phyloP scores from a whole-genome alignment of 2,888 invertebrate genomes.

The Caenorhabditis panamensis region DNA sequence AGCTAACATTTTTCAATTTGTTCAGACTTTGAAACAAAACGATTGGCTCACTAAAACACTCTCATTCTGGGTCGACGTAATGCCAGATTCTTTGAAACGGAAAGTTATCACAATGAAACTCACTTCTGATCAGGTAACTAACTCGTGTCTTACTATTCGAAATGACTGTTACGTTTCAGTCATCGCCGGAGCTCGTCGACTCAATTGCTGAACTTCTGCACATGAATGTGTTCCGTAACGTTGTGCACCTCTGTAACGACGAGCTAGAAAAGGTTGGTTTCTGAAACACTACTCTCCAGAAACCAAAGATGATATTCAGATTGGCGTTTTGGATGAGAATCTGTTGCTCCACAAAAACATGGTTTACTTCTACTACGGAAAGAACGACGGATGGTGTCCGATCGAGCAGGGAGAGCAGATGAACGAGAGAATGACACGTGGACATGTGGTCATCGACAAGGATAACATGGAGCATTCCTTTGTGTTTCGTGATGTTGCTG shows the following conservation, averaged over 20 bases:
- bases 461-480: constrained; percentile 74
- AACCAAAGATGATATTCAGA: constrained; percentile 20
- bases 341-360: constrained; percentile 64
- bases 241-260: constrained; percentile 71
- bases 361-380: constrained; percentile 71
- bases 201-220: constrained; percentile 68
- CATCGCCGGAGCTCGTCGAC: constrained; percentile 60
- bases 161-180: constrained; percentile 24
- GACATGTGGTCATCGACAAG: constrained; percentile 74
- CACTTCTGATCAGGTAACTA: constrained; percentile 38
- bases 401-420: constrained; percentile 66
- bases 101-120: constrained; percentile 64
- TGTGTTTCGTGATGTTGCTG: constrained; percentile 71
- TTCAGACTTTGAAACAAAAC: constrained; percentile 70
- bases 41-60: constrained; percentile 71
- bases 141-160: too few species aligned
- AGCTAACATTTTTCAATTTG: neutral
- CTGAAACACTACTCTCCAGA: too few species aligned
- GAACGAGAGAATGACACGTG: constrained; percentile 60
- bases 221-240: constrained; percentile 73
- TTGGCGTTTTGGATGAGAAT: constrained; percentile 59
- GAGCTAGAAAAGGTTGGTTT: constrained; percentile 66
- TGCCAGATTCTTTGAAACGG: constrained; percentile 65
- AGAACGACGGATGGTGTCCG: constrained; percentile 74
- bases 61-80: constrained; percentile 69